phyloP scores from a whole-genome alignment of 2,888 invertebrate species.

The Patella ulyssiponensis region DNA sequence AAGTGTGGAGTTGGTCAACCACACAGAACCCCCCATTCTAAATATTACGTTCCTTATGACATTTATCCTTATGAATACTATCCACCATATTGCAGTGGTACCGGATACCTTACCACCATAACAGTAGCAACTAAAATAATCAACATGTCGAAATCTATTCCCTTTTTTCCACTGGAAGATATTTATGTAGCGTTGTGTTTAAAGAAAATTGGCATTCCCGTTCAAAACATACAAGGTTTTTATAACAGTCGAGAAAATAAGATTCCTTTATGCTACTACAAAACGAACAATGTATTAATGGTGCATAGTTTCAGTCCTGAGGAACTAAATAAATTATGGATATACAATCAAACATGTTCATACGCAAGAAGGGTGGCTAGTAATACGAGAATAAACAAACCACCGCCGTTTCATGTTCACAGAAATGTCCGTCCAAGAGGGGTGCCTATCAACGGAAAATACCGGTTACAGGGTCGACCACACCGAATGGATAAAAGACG shows the following conservation, averaged over 20 bases:
- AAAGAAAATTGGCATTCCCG: neutral
- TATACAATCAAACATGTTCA: no score
- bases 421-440: no score
- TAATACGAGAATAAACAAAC: no score
- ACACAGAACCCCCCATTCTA: constrained; percentile 9
- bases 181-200: constrained; percentile 25
- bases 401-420: no score
- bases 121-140: constrained; percentile 10
- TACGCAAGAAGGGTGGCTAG: no score
- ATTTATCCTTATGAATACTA: constrained; percentile 8
- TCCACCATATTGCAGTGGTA: constrained; percentile 26
- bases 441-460: no score
- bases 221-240: neutral
- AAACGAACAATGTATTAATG: neutral
- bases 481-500: no score
- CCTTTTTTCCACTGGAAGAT: constrained; percentile 28
- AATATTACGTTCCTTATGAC: constrained; percentile 17
- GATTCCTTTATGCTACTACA: neutral
- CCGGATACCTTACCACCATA: constrained; percentile 22
- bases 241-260: neutral
- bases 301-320: neutral
- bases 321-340: neutral
- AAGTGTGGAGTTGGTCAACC: neutral
- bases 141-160: constrained; percentile 14
- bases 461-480: no score